phyloP scores from a whole-genome alignment of 92 coral and sea anemone species.

The Phenganax subtilis region DNA sequence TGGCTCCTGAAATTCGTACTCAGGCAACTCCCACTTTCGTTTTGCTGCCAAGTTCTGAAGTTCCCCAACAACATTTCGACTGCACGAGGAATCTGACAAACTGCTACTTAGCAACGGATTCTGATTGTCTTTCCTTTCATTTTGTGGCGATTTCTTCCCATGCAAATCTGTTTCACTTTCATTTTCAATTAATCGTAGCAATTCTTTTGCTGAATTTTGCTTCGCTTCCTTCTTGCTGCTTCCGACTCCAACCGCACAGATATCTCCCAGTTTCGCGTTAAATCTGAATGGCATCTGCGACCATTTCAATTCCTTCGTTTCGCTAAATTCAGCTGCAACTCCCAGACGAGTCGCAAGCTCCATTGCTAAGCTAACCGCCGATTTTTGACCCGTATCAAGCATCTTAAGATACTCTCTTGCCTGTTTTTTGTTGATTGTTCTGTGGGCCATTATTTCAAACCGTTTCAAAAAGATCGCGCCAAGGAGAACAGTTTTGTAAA shows the following conservation, averaged over 20 bases:
- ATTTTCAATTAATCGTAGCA: slow-evolving; percentile 7
- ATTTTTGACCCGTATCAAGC: neutral
- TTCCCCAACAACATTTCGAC: slow-evolving; percentile 65
- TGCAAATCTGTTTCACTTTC: neutral
- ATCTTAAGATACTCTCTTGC: neutral
- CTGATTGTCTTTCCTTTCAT: neutral
- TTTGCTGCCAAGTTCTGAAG: slow-evolving; percentile 73
- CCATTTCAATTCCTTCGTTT: slow-evolving; percentile 21
- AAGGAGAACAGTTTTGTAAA: neutral
- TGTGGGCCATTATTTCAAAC: neutral
- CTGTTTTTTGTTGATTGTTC: slow-evolving; percentile 6
- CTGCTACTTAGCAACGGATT: neutral
- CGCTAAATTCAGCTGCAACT: neutral
- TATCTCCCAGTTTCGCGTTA: slow-evolving; percentile 21
- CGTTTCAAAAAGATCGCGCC: neutral
- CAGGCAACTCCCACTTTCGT: slow-evolving; percentile 67
- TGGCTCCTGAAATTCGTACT: slow-evolving; percentile 46
- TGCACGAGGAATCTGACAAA: slow-evolving; percentile 35
- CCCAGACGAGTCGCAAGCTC: slow-evolving; percentile 17
- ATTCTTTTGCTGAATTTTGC: slow-evolving; percentile 30
- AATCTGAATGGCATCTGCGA: neutral
- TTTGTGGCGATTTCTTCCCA: neutral
- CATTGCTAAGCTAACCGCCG: slow-evolving; percentile 17
- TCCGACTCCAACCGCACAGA: slow-evolving; percentile 14
- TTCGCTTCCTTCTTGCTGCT: slow-evolving; percentile 33